Evolutionary conservation across 2,888 invertebrate genomes (phyloP), one percentile per base, ranked within the genome.

Genomic region (Pammene aurita): DNA sequence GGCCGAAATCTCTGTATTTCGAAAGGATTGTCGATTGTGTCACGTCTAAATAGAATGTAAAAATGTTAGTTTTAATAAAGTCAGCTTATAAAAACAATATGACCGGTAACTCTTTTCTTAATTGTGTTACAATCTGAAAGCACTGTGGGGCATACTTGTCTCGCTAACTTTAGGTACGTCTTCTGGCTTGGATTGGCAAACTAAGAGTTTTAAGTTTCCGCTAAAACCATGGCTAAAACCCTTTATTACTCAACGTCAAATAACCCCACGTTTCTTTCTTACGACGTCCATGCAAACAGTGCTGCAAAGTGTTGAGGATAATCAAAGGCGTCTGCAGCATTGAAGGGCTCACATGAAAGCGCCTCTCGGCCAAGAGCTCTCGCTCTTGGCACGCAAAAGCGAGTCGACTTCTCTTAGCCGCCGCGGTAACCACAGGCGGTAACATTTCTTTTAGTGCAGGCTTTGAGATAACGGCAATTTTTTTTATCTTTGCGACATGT

Each of bases 351-450:
- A 46, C 60, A 16, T 60, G 46, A 48, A 60, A 60, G 60, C 44
- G 16, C 2, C n/a, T n/a, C n/a, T n/a, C n/a, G n/a, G n/a, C n/a
- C 48, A 18, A 60, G 34, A 60, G 46, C 60, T 35, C 48, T 60
- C 35, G 46, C 60, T 35, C 48, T 60, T 48, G 16, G 13, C 44
- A 14, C 34, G 60, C 7, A 14, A 58, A 57, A 14, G 60, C 6
- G 34, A 14, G 34, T 6, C 57, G n/a, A 9, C 26, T 44, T 34
- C 2, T 13, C 7, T 18, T 26, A 5, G 7, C 7, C 9, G 38
- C 9, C 9, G 38, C 38, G 26, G 26, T 26, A 26, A 26, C n/a
- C 38, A 38, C 7, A 38, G 7, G 7, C 38, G 38, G 38, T 9
- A 38, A 38, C 38, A 38, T 38, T 38, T 26, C 26, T 26, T 26